Evolutionary conservation across 1,140 invertebrate species (phyloP).

Genomic region (Pseudomyrmex cubaensis): DNA sequence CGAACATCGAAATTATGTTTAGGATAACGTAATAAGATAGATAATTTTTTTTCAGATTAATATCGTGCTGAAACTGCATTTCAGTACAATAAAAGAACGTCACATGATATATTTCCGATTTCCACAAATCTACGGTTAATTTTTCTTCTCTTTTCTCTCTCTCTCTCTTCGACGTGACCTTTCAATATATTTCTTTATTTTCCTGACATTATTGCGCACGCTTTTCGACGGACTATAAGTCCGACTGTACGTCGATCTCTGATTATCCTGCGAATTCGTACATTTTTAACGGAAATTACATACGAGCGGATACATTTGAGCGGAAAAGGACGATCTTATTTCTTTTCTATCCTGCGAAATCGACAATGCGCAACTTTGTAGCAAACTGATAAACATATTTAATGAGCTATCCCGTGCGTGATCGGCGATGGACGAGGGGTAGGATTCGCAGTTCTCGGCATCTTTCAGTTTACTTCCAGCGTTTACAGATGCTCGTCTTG

Average conservation of each 20-base stretch:
- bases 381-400: conserved; percentile 36
- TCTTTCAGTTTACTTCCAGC: conserved; percentile 33
- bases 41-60: background rate
- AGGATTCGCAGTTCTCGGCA: conserved; percentile 14
- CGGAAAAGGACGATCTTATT: conserved; percentile 31
- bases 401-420: conserved; percentile 33
- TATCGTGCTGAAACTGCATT: background rate
- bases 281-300: conserved; percentile 43
- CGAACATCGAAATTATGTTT: conserved; percentile 58
- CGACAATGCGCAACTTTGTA: background rate
- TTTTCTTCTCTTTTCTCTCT: background rate
- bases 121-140: background rate
- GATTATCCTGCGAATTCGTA: background rate
- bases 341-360: conserved; percentile 40
- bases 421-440: conserved; percentile 5
- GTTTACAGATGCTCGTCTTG: conserved; percentile 32
- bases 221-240: conserved; percentile 25
- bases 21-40: background rate
- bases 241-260: conserved; percentile 10
- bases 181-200: conserved; percentile 5
- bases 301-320: background rate
- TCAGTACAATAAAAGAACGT: background rate
- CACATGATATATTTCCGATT: background rate
- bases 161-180: background rate
- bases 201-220: conserved; percentile 30